Percentiles rank a stretch among this genome's conserved stretches.
These are phyloP conservation scores for Prionailurus bengalensis DNA, from an alignment of 2,113 vertebrate species.

Conservation along the genomic window DNA sequence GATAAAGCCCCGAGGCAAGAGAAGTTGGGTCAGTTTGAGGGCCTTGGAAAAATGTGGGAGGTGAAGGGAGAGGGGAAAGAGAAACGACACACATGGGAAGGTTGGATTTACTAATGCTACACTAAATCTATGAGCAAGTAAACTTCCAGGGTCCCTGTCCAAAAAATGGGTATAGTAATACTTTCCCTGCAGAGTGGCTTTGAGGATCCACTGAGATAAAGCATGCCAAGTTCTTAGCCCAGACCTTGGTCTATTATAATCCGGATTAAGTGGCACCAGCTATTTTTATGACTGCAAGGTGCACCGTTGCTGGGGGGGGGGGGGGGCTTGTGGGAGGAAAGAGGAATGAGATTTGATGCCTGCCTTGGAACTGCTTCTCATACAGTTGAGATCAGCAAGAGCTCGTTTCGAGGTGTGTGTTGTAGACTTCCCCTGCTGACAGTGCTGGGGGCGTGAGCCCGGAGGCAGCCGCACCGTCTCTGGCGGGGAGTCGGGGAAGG, in stretches of 20 bases:
- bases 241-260: neutral
- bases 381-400: neutral
- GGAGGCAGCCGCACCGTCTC: neutral
- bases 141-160: neutral
- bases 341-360: neutral
- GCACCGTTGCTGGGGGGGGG: neutral
- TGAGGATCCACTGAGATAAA: neutral
- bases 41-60: neutral
- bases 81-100: neutral
- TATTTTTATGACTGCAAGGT: neutral
- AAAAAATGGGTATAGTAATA: neutral
- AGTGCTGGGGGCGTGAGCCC: neutral
- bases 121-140: neutral
- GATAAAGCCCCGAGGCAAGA: neutral
- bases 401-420: neutral
- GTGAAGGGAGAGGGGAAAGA: neutral
- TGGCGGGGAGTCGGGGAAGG: neutral
- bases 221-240: neutral
- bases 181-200: neutral
- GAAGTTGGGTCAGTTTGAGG: neutral
- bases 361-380: neutral
- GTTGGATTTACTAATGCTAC: neutral
- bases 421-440: neutral
- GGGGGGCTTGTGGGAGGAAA: neutral
- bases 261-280: neutral